phyloP scores from a whole-genome alignment of 2,888 invertebrate species.

The Andrena chrysosceles region DNA sequence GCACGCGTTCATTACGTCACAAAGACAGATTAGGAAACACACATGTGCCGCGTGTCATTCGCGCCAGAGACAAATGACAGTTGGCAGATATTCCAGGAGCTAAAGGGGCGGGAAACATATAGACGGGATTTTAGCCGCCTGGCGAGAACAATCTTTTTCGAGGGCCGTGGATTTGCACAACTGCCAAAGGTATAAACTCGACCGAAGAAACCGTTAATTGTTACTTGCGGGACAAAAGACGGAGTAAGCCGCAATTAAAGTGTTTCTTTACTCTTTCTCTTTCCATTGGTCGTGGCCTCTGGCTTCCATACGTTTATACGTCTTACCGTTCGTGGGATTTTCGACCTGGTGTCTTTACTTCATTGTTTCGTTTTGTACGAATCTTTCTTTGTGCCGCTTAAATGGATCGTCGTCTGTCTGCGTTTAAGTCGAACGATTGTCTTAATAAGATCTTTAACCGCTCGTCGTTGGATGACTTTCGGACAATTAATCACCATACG shows the following conservation, averaged over 20 bases:
- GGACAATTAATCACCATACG: too few species aligned
- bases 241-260: constrained; percentile 54
- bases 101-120: neutral
- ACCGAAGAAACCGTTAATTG: constrained; percentile 39
- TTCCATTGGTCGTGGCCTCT: neutral
- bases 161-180: constrained; percentile 34
- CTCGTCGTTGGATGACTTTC: neutral
- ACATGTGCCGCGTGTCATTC: constrained; percentile 46
- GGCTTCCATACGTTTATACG: constrained; percentile 23
- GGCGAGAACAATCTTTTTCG: constrained; percentile 45
- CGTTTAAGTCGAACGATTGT: constrained; percentile 10
- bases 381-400: neutral
- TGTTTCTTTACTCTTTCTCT: neutral
- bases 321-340: neutral
- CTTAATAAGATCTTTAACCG: constrained; percentile 24
- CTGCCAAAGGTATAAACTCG: constrained; percentile 34
- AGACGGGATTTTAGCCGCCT: constrained; percentile 20
- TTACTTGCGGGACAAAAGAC: constrained; percentile 35
- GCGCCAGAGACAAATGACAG: constrained; percentile 60
- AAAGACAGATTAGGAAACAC: constrained; percentile 61
- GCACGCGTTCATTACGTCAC: constrained; percentile 45
- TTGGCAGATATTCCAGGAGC: constrained; percentile 58
- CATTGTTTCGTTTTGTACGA: constrained; percentile 24
- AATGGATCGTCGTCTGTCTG: neutral
- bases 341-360: neutral